Evolutionary conservation across 2,888 invertebrate genomes (phyloP).

Genomic region (Hydraecia micacea): DNA sequence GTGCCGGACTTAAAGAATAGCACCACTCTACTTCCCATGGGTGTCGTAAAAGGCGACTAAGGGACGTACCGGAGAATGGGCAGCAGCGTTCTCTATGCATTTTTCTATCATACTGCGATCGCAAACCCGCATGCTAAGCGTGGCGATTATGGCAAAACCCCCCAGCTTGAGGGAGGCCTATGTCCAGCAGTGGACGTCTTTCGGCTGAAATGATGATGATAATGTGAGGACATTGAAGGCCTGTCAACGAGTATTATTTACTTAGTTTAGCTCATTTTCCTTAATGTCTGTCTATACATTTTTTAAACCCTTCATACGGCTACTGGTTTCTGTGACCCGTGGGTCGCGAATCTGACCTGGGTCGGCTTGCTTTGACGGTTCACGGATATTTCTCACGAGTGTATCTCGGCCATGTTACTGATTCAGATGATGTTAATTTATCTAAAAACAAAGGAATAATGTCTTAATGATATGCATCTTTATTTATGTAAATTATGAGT

Average conservation of each 20-base stretch:
- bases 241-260: background rate
- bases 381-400: constrained; percentile 43
- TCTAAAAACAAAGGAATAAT: background rate
- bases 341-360: constrained; percentile 45
- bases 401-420: background rate
- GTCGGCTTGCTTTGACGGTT: constrained; percentile 33
- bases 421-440: background rate
- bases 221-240: background rate
- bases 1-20: too few species aligned
- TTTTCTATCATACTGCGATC: too few species aligned
- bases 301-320: constrained; percentile 41
- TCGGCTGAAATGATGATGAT: too few species aligned
- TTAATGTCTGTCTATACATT: background rate
- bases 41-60: too few species aligned
- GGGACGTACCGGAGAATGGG: too few species aligned
- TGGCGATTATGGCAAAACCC: too few species aligned
- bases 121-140: too few species aligned
- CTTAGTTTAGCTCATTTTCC: background rate
- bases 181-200: too few species aligned
- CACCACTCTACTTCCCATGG: too few species aligned
- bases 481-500: background rate
- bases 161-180: too few species aligned
- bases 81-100: too few species aligned
- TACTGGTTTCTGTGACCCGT: constrained; percentile 40
- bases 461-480: background rate